Conservation (phyloP, 2,797 vertebrate species). For the Aldrovandia affinis region DNA sequence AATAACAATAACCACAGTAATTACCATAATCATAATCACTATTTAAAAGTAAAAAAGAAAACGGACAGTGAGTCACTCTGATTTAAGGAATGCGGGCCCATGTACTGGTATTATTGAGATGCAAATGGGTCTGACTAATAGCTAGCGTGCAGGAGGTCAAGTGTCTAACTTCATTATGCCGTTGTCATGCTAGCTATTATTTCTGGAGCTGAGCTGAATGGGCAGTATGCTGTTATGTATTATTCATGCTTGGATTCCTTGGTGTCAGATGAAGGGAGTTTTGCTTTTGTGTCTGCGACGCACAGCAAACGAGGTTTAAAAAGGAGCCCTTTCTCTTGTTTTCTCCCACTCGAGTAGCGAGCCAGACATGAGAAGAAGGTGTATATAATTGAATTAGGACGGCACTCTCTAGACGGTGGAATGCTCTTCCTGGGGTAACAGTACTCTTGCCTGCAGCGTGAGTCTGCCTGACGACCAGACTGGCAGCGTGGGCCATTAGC, state of each 20-base stretch:
- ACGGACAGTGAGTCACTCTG: neutral
- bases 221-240: constrained; percentile 72
- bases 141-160: constrained; percentile 69
- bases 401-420: constrained; percentile 50
- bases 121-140: constrained; percentile 73
- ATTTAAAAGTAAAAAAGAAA: neutral
- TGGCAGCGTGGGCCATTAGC: neutral
- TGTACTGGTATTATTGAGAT: constrained; percentile 75
- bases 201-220: constrained; percentile 64
- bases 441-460: neutral
- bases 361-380: constrained; percentile 44
- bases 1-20: constrained; percentile 15
- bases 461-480: constrained; percentile 15
- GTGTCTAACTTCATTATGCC: constrained; percentile 78
- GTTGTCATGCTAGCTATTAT: constrained; percentile 77
- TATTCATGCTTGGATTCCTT: constrained; percentile 79
- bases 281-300: constrained; percentile 46
- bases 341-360: constrained; percentile 26
- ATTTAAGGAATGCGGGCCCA: constrained; percentile 47
- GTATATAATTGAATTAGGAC: constrained; percentile 57
- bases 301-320: constrained; percentile 49
- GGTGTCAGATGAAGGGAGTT: constrained; percentile 58
- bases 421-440: constrained; percentile 50
- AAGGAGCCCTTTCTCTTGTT: constrained; percentile 28
- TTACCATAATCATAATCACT: neutral